Base-by-base conservation (phyloP, 2,113 vertebrate species). In the Lipophrys pholis region DNA sequence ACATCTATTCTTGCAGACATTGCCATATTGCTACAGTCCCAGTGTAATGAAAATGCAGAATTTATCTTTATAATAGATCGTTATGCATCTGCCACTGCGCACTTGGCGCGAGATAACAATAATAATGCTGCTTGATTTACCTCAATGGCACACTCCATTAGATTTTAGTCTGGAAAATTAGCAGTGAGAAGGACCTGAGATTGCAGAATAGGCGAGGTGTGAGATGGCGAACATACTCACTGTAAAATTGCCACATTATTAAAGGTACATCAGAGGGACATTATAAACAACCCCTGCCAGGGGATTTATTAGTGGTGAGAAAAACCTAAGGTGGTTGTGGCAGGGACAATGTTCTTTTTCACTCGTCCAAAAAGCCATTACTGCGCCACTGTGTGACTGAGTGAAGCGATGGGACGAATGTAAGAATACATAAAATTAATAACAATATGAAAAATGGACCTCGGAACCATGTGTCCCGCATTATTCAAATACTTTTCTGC, bases 51-150 rank as follows among this genome's bases (percentile, higher is more conserved):
- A 86, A 77, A 86, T 65, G 65, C 66, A 14, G 49, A 66, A 91
- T 91, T 73, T 81, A 89, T 91, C 85, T 90, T 88, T 78, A 77
- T 84, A 91, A 91, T 86, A 82, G 84, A 86, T 91, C 83, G 76
- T 92, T 93, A 90, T 91, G 84, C 87, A 92, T 90, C 89, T 92
- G 89, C 80, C 87, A 89, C 74, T 46, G 82, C 78, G 63, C 81
- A 82, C 87, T 89, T 70, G 87, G 75, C 59, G 79, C 30, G 41
- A 87, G 85, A 83, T 88, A 84, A 85, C 84, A 82, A 87, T 89
- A 82, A 87, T 89, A 89, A 83, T 73, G 62, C 72, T 59, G 80
- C 83, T 79, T 93, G 90, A 92, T 92, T 93, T 90, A 92, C 84
- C 55, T 92, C 88, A 50, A 76, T 88, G 81, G 83, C 84, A 80